Base-by-base conservation (phyloP, 2,888 invertebrate genomes). In the Camponotus fellah region DNA sequence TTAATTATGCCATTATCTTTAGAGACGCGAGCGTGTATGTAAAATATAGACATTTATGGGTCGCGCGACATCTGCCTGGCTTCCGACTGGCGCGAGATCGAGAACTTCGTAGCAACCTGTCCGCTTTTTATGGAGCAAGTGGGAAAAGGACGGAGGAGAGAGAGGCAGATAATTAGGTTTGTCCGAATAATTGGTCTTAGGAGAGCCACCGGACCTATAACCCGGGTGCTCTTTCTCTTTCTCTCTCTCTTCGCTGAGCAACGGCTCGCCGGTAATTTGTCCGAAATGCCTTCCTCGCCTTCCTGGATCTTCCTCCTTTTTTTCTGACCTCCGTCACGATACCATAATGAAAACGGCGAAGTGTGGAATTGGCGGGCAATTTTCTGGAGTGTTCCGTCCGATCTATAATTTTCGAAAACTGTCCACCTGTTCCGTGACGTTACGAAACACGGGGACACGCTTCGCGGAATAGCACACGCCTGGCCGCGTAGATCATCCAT, bases 181-280 rank as follows among this genome's bases (percentile, higher is more conserved):
- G 86, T 69, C 84, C 76, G 84, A 86, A 86, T 86, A 86, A 86
- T 86, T 86, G 86, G 83, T 71, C 83, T 86, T 84, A 83, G 69
- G 77, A 80, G 72, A 80, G 72, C 84, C 68, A 80, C 53, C 79
- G 80, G 40, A 40, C 64, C 79, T 75, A 75, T 80, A 84, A 77
- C 84, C 60, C 69, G 43, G 68, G 69, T 53, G 53, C 53, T n/a
- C 53, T 53, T 17, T 49, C 5, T 49, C 46, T 49, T 14, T 46
- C 4, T 46, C 46, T 46, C 46, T 46, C 37, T 74, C 83, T 53
- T 40, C 40, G 6, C 84, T 80, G 85, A 34, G 60, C 85, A 79
- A 79, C 85, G 53, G 82, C 71, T 56, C 74, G 74, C 74, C 83
- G 83, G 56, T 60, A 83, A 83, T 83, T 83, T 83, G 83, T 83